phyloP scores from a whole-genome alignment of 1,140 invertebrate species.

The Drosophila simulans region DNA sequence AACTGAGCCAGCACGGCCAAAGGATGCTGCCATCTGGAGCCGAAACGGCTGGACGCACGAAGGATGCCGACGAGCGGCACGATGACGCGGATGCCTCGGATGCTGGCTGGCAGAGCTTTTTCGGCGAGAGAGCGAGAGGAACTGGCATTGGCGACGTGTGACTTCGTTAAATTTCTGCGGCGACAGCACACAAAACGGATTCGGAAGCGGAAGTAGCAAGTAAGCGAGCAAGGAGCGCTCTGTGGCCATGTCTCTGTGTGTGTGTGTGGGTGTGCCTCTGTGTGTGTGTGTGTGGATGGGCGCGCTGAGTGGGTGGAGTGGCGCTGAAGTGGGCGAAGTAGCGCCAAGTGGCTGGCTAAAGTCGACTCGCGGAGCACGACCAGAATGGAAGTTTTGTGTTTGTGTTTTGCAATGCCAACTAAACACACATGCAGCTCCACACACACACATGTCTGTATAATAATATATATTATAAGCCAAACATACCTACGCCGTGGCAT shows the following conservation, averaged over 20 bases:
- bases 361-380: conserved; percentile 55
- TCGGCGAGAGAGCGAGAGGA: conserved; percentile 16
- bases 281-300: not conserved
- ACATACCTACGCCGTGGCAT: conserved; percentile 51
- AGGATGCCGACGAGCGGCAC: conserved; percentile 13
- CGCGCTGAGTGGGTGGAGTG: conserved; percentile 20
- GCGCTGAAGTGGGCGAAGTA: conserved; percentile 64
- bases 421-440: conserved; percentile 13
- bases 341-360: conserved; percentile 70
- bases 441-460: conserved; percentile 2
- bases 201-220: conserved; percentile 82
- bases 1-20: conserved; percentile 43
- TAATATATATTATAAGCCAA: conserved; percentile 14
- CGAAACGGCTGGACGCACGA: conserved; percentile 14
- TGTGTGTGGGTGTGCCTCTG: not conserved
- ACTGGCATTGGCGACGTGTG: conserved; percentile 64
- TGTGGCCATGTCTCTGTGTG: conserved; percentile 3
- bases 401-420: conserved; percentile 50
- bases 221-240: conserved; percentile 70
- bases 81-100: conserved; percentile 20
- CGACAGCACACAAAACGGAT: conserved; percentile 83
- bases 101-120: conserved; percentile 44
- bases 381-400: conserved; percentile 49
- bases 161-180: conserved; percentile 83
- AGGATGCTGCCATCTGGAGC: conserved; percentile 66